These are phyloP conservation scores for Strongylocentrotus purpuratus DNA, from an alignment of 35 echinoderm and acorn worm genomes.

Conservation along the genomic window DNA sequence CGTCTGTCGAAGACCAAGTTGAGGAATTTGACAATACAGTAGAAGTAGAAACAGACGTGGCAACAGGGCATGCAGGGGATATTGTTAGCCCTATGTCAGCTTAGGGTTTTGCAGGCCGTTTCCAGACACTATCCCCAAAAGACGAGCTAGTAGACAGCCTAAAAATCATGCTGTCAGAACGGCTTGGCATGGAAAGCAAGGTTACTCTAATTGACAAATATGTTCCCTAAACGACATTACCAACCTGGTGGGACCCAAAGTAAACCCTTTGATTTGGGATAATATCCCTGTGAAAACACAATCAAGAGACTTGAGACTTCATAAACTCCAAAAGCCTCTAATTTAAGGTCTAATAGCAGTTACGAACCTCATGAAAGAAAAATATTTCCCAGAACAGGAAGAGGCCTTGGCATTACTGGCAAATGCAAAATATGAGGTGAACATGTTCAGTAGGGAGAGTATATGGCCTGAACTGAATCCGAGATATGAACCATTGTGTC, in stretches of 20 bases:
- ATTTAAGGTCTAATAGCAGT: slow-evolving; percentile 53
- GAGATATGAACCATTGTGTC: slow-evolving; percentile 41
- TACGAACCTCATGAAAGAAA: background rate
- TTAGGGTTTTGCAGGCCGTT: background rate
- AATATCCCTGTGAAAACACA: slow-evolving; percentile 49
- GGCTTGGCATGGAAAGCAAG: slow-evolving; percentile 29
- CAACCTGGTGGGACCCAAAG: slow-evolving; percentile 49
- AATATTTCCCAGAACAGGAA: slow-evolving; percentile 7
- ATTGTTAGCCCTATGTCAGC: background rate
- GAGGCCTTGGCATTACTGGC: slow-evolving; percentile 54
- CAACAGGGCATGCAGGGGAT: no score
- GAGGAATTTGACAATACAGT: no score
- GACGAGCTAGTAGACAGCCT: slow-evolving; percentile 52
- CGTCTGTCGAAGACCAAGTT: no score
- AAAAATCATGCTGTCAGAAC: background rate
- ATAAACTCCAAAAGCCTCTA: slow-evolving; percentile 63
- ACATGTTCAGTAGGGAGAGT: slow-evolving; percentile 49
- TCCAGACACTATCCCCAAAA: background rate
- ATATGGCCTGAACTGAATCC: slow-evolving; percentile 55
- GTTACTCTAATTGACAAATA: slow-evolving; percentile 26
- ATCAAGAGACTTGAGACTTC: slow-evolving; percentile 46
- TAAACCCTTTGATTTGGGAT: slow-evolving; percentile 64
- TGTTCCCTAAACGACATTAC: slow-evolving; percentile 30
- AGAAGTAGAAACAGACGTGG: no score
- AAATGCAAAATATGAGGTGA: slow-evolving; percentile 55